These are phyloP conservation scores for Anorthoa munda DNA, from an alignment of 2,888 invertebrate species.

Conservation along the genomic window DNA sequence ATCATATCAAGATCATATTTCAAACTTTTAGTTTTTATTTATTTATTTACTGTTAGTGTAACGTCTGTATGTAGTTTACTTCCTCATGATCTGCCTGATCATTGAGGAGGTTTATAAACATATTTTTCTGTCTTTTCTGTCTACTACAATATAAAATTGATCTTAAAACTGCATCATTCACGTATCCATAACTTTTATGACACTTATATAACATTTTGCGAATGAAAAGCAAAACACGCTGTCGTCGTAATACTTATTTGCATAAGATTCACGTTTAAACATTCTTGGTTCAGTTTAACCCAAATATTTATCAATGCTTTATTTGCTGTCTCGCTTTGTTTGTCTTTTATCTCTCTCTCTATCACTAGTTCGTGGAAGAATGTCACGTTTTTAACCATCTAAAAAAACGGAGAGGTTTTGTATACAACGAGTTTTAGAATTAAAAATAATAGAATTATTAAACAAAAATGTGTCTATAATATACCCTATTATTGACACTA, in stretches of 20 bases:
- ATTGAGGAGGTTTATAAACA: too few relatives aligned
- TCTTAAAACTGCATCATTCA: background rate
- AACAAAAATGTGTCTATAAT: too few relatives aligned
- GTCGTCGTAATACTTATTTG: slow-evolving; percentile 10
- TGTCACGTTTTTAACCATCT: slow-evolving; percentile 4
- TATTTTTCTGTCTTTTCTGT: too few relatives aligned
- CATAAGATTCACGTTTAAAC: slow-evolving; percentile 9
- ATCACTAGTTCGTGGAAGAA: background rate
- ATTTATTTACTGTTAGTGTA: too few relatives aligned
- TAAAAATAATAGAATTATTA: too few relatives aligned
- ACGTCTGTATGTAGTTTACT: too few relatives aligned
- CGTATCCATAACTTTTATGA: background rate
- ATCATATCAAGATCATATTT: too few relatives aligned
- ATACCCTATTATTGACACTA: too few relatives aligned
- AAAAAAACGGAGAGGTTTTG: too few relatives aligned
- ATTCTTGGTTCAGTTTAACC: background rate
- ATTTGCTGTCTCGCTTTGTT: background rate
- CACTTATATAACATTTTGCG: slow-evolving; percentile 9
- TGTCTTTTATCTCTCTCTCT: slow-evolving; percentile 11
- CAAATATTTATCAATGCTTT: slow-evolving; percentile 27
- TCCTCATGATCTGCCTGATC: too few relatives aligned
- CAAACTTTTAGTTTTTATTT: too few relatives aligned
- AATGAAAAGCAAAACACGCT: slow-evolving; percentile 18
- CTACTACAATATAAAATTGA: background rate
- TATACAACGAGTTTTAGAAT: too few relatives aligned